These are phyloP conservation scores for Loriculus beryllinus DNA, from an alignment of 2,797 vertebrate genomes.

Conservation along the genomic window DNA sequence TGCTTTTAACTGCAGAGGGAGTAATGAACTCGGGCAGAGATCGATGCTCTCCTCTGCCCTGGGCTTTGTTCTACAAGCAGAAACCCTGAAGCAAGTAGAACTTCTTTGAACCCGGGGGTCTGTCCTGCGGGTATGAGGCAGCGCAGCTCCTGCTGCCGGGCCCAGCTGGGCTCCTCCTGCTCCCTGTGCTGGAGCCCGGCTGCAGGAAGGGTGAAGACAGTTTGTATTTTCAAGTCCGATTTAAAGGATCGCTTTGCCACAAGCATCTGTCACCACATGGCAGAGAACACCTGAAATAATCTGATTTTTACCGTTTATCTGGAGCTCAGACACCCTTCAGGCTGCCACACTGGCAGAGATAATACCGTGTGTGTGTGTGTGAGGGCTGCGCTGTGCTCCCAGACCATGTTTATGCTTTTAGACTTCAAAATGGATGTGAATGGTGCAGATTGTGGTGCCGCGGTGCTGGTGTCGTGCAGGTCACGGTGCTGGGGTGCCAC, in stretches of 20 bases:
- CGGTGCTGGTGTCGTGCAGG: not conserved
- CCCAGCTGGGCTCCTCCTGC: not conserved
- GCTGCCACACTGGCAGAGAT: not conserved
- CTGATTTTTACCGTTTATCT: not conserved
- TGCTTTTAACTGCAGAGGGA: not conserved
- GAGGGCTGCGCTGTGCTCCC: not conserved
- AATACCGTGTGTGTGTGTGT: fast-evolving
- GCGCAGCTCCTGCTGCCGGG: not conserved
- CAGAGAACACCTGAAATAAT: slow-evolving; percentile 26
- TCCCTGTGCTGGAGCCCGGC: not conserved
- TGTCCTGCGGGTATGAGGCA: not conserved
- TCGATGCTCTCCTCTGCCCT: not conserved
- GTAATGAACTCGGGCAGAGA: slow-evolving; percentile 20
- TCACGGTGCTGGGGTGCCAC: not conserved
- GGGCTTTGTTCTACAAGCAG: not conserved
- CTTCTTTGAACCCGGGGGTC: not conserved
- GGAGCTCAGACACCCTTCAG: not conserved
- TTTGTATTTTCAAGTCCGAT: slow-evolving; percentile 1
- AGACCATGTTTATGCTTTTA: not conserved
- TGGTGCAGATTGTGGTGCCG: not conserved
- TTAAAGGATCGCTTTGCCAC: slow-evolving; percentile 1
- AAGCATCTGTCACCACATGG: not conserved
- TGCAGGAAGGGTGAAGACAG: not conserved
- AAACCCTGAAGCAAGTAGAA: not conserved
- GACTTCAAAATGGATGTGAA: not conserved